Conservation (phyloP, 30 jellyfish, hydroid and myxozoan genomes). For the Cassiopea andromeda region DNA sequence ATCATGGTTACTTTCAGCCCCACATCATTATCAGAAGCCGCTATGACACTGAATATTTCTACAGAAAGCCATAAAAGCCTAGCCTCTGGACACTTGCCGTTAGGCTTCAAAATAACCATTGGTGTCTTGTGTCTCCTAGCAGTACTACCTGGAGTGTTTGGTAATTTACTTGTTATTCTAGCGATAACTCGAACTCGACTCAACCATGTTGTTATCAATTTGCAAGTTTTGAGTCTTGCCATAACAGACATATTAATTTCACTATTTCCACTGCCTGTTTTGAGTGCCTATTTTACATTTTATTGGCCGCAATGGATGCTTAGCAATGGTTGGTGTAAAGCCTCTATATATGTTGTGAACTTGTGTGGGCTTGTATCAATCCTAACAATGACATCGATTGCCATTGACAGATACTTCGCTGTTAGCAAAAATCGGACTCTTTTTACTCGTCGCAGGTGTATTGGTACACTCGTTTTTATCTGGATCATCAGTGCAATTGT, state of each 20-base stretch:
- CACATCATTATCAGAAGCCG: not conserved
- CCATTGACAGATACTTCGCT: slow-evolving; percentile 75
- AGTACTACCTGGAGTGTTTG: slow-evolving; percentile 38
- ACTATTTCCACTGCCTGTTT: slow-evolving; percentile 58
- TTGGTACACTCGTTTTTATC: slow-evolving; percentile 17
- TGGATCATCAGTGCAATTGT: slow-evolving; percentile 63
- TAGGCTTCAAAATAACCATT: slow-evolving; percentile 46
- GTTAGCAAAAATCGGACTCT: slow-evolving; percentile 48
- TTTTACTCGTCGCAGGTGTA: slow-evolving; percentile 37
- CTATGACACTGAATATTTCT: not conserved
- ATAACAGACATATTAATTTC: slow-evolving; percentile 60
- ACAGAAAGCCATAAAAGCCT: not conserved
- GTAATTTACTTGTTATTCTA: slow-evolving; percentile 56
- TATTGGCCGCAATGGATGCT: slow-evolving; percentile 76
- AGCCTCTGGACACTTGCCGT: slow-evolving; percentile 26
- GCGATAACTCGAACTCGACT: slow-evolving; percentile 60
- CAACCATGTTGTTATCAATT: slow-evolving; percentile 11
- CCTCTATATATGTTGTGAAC: slow-evolving; percentile 52
- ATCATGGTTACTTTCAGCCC: not conserved
- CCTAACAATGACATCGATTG: slow-evolving; percentile 52
- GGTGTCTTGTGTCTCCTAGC: slow-evolving; percentile 35
- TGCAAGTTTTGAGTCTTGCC: slow-evolving; percentile 58
- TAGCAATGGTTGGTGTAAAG: slow-evolving; percentile 45
- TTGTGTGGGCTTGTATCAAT: slow-evolving; percentile 63
- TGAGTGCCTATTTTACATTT: slow-evolving; percentile 46